Conservation (phyloP, 30 jellyfish, hydroid and myxozoan genomes). For the Cassiopea andromeda region DNA sequence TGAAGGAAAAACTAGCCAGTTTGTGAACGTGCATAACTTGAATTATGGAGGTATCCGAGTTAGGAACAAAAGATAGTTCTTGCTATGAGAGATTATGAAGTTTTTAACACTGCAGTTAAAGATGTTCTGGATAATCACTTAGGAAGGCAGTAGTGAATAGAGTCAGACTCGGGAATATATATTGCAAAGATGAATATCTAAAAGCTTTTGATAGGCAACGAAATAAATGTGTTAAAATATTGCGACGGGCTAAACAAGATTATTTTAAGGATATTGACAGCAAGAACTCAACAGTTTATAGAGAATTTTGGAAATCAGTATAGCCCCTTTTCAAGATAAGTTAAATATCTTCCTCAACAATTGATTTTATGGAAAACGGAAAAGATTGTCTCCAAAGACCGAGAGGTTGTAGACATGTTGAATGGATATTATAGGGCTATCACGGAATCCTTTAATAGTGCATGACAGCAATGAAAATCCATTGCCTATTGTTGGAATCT, state of each 20-base stretch:
- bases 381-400: slow-evolving; percentile 16
- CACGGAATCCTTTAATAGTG: slow-evolving; percentile 9
- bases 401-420: slow-evolving; percentile 6
- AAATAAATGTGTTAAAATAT: not conserved
- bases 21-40: too few species aligned
- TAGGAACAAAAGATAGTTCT: too few species aligned
- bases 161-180: not conserved
- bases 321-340: slow-evolving; percentile 14
- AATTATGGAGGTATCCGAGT: too few species aligned
- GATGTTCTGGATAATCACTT: slow-evolving; percentile 21
- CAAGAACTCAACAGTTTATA: not conserved
- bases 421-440: not conserved
- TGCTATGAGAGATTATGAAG: too few species aligned
- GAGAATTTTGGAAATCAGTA: slow-evolving; percentile 14
- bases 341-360: slow-evolving; percentile 11
- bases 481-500: slow-evolving; percentile 2
- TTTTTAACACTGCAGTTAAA: slow-evolving; percentile 14
- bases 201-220: too few species aligned
- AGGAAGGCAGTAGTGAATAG: not conserved
- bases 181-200: not conserved
- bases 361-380: slow-evolving; percentile 11
- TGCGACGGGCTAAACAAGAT: slow-evolving; percentile 9
- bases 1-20: too few species aligned
- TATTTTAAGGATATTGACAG: slow-evolving; percentile 7
- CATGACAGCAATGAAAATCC: slow-evolving; percentile 2